Conservation (phyloP, 2,797 vertebrate genomes). For the Myoxocephalus aenaeus region DNA sequence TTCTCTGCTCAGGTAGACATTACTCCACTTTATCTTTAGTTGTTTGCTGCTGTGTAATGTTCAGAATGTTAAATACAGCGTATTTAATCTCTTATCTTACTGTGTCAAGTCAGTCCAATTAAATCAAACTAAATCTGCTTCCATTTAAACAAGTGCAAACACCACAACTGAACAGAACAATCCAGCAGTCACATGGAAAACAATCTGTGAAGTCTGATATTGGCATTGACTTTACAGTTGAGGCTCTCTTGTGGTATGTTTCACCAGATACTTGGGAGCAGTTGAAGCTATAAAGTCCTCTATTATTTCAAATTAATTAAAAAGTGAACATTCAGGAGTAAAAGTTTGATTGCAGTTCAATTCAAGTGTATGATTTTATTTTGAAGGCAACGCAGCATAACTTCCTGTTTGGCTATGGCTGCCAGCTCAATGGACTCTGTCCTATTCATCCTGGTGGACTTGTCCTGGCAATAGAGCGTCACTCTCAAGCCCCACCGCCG, state of each 20-base stretch:
- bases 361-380: background rate
- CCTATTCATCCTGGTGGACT: slow-evolving; percentile 50
- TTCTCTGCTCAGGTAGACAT: background rate
- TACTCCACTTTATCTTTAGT: background rate
- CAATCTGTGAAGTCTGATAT: background rate
- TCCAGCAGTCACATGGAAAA: background rate
- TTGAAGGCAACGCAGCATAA: background rate
- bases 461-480: slow-evolving; percentile 73
- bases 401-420: background rate
- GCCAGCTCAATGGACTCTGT: background rate
- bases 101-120: background rate
- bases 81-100: background rate
- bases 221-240: background rate
- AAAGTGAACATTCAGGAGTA: background rate
- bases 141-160: background rate
- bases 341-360: background rate
- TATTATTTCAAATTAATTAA: background rate
- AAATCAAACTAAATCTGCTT: background rate
- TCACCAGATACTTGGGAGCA: background rate
- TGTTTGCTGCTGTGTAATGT: background rate
- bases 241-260: background rate
- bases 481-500: slow-evolving; percentile 43
- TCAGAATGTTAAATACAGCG: background rate
- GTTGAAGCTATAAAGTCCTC: background rate
- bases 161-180: background rate